Evolutionary conservation across 2,113 vertebrate genomes (phyloP).

Genomic region (Hypanus sabinus): DNA sequence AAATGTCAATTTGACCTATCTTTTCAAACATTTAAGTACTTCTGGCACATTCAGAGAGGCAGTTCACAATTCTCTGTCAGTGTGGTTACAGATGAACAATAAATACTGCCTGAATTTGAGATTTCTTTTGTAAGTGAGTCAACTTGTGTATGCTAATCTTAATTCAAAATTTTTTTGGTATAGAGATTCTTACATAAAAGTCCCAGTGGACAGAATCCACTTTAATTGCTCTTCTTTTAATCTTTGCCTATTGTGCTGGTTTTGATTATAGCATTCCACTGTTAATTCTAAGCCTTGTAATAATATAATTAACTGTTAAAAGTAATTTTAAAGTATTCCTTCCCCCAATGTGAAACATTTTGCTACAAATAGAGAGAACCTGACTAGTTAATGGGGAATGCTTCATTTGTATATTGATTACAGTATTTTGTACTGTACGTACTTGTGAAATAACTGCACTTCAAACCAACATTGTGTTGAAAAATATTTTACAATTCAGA

Average conservation of each 20-base stretch:
- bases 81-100: too few relatives aligned
- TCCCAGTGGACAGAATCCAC: neutral
- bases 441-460: neutral
- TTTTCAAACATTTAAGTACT: too few relatives aligned
- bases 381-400: neutral
- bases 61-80: too few relatives aligned
- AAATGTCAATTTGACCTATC: neutral
- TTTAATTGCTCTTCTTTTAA: neutral
- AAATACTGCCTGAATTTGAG: too few relatives aligned
- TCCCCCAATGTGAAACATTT: neutral
- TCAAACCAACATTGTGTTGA: neutral
- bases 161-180: neutral
- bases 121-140: too few relatives aligned
- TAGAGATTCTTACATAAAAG: neutral
- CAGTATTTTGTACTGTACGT: neutral
- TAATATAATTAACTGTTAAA: neutral
- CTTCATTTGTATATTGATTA: neutral
- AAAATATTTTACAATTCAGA: neutral
- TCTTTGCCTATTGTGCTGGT: neutral
- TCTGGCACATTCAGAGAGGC: too few relatives aligned
- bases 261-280: neutral
- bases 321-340: neutral
- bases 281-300: neutral
- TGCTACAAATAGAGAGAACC: neutral
- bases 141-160: neutral